phyloP scores from a whole-genome alignment of 2,113 vertebrate species.

The Cyanoderma ruficeps region DNA sequence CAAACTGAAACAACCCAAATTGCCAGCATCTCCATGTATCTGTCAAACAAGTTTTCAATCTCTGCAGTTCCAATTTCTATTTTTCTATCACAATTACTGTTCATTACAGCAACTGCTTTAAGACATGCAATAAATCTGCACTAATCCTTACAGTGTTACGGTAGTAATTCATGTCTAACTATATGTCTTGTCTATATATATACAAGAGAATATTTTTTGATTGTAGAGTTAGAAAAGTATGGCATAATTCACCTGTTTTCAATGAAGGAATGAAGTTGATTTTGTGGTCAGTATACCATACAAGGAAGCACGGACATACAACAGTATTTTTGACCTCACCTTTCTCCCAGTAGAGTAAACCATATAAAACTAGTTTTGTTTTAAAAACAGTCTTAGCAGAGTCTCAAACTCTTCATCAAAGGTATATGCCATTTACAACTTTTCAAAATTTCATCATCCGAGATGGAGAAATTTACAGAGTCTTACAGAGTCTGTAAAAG shows the following conservation, averaged over 20 bases:
- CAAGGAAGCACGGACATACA: neutral
- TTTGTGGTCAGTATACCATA: neutral
- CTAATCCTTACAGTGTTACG: neutral
- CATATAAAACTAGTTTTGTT: neutral
- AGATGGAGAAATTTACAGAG: neutral
- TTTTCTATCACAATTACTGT: neutral
- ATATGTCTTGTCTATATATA: neutral
- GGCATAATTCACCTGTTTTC: neutral
- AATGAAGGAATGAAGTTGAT: neutral
- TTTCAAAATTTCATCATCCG: neutral
- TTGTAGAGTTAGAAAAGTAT: neutral
- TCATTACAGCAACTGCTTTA: neutral
- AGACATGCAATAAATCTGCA: neutral
- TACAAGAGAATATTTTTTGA: neutral
- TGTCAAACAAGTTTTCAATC: conserved; percentile 10
- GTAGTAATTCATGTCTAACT: neutral
- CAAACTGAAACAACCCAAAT: neutral
- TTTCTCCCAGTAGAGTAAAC: neutral
- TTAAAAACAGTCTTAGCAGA: neutral
- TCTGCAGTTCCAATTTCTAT: neutral
- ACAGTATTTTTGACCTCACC: neutral
- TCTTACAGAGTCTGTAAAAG: neutral
- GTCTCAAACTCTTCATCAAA: neutral
- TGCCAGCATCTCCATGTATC: neutral
- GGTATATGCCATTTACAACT: neutral